Percentiles rank a stretch among this genome's conserved stretches.
These are phyloP conservation scores for Stenchaetothrips biformis DNA, from an alignment of 2,888 invertebrate species.

Conservation along the genomic window DNA sequence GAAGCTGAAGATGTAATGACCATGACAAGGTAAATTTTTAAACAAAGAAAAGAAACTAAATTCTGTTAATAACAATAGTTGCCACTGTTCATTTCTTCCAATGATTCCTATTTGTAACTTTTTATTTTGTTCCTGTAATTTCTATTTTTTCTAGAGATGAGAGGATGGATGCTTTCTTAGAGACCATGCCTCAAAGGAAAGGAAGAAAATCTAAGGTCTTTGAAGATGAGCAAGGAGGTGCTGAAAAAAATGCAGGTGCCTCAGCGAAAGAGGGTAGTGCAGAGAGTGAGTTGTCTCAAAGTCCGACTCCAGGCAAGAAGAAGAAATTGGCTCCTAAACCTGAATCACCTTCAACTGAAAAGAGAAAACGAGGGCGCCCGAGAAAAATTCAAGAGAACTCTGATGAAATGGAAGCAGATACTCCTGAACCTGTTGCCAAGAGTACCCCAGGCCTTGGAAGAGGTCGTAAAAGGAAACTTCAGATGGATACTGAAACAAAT, in stretches of 20 bases:
- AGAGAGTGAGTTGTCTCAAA: not conserved
- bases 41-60: conserved; percentile 28
- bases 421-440: not conserved
- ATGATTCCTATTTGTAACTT: not conserved
- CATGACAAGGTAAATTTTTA: conserved; percentile 37
- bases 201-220: not conserved
- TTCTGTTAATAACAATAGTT: no score
- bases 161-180: conserved; percentile 23
- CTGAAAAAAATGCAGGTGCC: not conserved
- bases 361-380: not conserved
- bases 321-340: not conserved
- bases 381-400: not conserved
- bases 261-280: not conserved
- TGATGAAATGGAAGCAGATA: not conserved
- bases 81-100: not conserved
- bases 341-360: conserved; percentile 20
- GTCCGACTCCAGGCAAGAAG: not conserved
- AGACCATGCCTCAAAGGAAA: conserved; percentile 29
- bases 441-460: not conserved
- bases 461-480: not conserved
- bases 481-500: not conserved
- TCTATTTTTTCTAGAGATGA: not conserved
- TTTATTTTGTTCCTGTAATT: not conserved
- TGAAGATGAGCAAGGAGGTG: not conserved
- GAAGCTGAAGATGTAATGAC: conserved; percentile 64